phyloP scores from a whole-genome alignment of 1,140 invertebrate species.

The Sarcophaga peregrina region DNA sequence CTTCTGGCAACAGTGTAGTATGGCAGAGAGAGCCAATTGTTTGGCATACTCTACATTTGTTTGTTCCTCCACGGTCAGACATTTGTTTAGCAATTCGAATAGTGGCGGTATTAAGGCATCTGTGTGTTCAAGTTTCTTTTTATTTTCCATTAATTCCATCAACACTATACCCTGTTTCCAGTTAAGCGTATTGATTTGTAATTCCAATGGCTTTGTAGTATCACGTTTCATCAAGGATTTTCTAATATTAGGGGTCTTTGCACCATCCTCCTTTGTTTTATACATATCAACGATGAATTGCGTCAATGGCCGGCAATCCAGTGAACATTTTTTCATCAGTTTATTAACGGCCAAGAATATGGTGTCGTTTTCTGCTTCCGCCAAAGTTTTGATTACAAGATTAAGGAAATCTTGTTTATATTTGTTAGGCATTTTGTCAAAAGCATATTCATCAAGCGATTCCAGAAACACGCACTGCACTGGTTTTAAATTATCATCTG shows the following conservation, averaged over 20 bases:
- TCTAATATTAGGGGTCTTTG: conserved; percentile 38
- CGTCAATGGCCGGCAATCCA: conserved; percentile 74
- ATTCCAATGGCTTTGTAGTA: conserved; percentile 48
- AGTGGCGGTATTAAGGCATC: conserved; percentile 76
- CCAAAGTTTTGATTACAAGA: conserved; percentile 68
- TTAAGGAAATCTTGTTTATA: conserved; percentile 65
- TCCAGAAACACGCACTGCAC: conserved; percentile 57
- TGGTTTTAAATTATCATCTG: conserved; percentile 54
- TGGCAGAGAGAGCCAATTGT: conserved; percentile 83
- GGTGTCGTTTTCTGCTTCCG: conserved; percentile 69
- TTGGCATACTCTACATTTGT: conserved; percentile 89
- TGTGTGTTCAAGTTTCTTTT: conserved; percentile 77
- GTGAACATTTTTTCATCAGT: conserved; percentile 76
- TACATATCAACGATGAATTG: conserved; percentile 68
- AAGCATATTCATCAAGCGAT: conserved; percentile 71
- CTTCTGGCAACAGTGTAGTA: conserved; percentile 78
- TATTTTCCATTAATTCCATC: conserved; percentile 86
- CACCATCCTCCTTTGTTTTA: background rate
- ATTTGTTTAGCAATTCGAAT: conserved; percentile 84
- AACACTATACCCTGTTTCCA: conserved; percentile 85
- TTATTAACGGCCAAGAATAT: conserved; percentile 73
- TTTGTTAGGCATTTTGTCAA: conserved; percentile 67
- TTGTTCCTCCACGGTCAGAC: conserved; percentile 84
- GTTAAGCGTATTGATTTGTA: conserved; percentile 68
- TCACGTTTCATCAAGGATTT: conserved; percentile 51